These are phyloP conservation scores for Hoplostethus atlanticus DNA, from an alignment of 2,797 vertebrate genomes.

Conservation along the genomic window DNA sequence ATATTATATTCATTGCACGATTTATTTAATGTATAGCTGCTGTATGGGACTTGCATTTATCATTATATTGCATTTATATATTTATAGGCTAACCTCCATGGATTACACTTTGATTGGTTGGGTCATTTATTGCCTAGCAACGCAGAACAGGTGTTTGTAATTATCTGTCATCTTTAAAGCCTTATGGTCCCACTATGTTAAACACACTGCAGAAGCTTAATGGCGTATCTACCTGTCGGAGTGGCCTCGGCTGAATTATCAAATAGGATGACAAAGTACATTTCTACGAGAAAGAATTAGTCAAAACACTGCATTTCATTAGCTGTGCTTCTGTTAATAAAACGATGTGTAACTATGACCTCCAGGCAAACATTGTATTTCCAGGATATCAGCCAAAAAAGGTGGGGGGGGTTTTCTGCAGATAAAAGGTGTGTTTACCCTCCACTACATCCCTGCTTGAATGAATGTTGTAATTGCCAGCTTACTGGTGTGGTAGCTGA, in stretches of 20 bases:
- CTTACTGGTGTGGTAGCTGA: neutral
- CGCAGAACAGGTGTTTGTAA: slow-evolving; percentile 63
- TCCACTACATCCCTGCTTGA: too few species aligned
- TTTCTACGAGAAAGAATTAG: neutral
- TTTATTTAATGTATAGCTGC: neutral
- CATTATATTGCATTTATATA: too few species aligned
- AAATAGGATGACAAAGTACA: too few species aligned
- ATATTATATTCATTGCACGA: neutral
- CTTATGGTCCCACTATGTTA: slow-evolving; percentile 21
- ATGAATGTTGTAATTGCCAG: neutral
- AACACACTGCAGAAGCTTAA: slow-evolving; percentile 9
- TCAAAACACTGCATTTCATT: neutral
- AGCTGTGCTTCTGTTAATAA: neutral
- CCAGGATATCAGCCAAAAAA: too few species aligned
- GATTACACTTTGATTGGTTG: slow-evolving; percentile 55
- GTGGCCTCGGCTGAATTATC: neutral
- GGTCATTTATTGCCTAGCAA: slow-evolving; percentile 66
- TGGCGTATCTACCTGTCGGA: neutral
- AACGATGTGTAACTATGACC: too few species aligned
- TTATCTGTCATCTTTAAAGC: slow-evolving; percentile 50
- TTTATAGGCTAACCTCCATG: slow-evolving; percentile 14
- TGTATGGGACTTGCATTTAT: neutral
- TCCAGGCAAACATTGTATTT: too few species aligned
- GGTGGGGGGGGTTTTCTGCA: too few species aligned
- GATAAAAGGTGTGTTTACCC: too few species aligned